Base-by-base conservation (phyloP, 2,888 invertebrate genomes). In the Microplitis manilae region DNA sequence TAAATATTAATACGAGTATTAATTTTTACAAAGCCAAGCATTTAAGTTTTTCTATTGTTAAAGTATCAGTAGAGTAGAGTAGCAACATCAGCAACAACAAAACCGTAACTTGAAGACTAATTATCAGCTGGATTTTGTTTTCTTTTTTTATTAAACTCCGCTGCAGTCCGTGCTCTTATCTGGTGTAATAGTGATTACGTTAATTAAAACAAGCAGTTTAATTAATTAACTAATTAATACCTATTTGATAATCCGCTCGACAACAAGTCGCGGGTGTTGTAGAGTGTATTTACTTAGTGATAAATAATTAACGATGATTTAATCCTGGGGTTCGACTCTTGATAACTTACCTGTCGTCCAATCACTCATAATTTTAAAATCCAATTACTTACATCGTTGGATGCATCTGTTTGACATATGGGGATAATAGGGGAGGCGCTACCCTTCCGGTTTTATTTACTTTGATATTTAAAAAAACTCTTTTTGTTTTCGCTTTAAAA, bases 401-500 rank as follows among this genome's bases (percentile, higher is more conserved):
- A 20, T 30, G 30, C 38, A n/a, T 61, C 30, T 60, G 17, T 70
- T 7, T 20, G 68, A n/a, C 17, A 40, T 38, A 17, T 75, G 76
- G 70, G 76, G 62, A 78, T 65, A 64, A 40, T 75, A 72, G 62
- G 72, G 73, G 70, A 70, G 71, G 72, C 76, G 77, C 75, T 78
- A 79, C 75, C 76, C 78, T 76, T 80, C 78, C 81, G 68, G 62
- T 59, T 68, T 65, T 61, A 77, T 68, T 75, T 62, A 61, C 40
- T 69, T 9, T 6, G 64, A 71, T 68, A 30, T 60, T 77, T 73
- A 6, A 62, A 62, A 62, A 62, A 15, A 62, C 38, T 8, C 7
- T 30, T 1, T 62, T 62, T 62, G 62, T 59, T 59, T 17, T 13
- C 50, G 50, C 50, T 50, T 50, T 50, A 50, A 50, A 50, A 70